Base-by-base conservation (phyloP, 2,888 invertebrate species). In the Trichopria drosophilae region DNA sequence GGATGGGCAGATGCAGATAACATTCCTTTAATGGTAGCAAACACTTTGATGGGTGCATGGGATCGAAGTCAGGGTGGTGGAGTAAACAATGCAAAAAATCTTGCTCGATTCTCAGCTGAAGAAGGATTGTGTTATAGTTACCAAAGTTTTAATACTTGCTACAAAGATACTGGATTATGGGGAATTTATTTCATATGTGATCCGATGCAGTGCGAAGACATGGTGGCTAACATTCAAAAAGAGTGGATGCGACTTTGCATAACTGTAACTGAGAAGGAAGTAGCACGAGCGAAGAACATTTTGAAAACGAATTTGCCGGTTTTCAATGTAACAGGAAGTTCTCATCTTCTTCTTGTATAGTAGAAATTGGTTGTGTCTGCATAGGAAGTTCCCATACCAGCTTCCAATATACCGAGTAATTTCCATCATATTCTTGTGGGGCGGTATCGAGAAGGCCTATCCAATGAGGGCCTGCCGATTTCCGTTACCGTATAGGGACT, bases 141-240 rank as follows among this genome's bases (percentile, higher is more conserved):
- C 82, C 96, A 97, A 78, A 93, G 95, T 31, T 99, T 99, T 79
- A 98, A 98, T 78, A 99, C 99, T 1, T 97, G 96, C 79, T 99
- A 99, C 80, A 96, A 96, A 66, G 99, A 99, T 72, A 99, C 99
- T 20, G 99, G 99, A 20, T 82, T 99, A 6, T 97, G 98, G 95
- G 96, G 95, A 32, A 85, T 93, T 60, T 96, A 96, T 76, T 94
- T 89, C 72, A 92, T 94, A 1, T 85, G 87, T 42, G 91, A 93
- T 66, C 86, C 88, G 4, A 68, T 90, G 68, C 84, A 86, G 67
- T 80, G 84, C 61, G 86, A 86, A 58, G 84, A 87, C 60, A 87
- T 90, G 84, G 67, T 90, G 9, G 85, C 78, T 76, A 85, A 88
- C 62, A 79, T 93, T 43, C 91, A 92, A 75, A 78, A 80, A 37